Base-by-base conservation (phyloP, 2,113 vertebrate genomes). In the Chlorodrepanis virens region DNA sequence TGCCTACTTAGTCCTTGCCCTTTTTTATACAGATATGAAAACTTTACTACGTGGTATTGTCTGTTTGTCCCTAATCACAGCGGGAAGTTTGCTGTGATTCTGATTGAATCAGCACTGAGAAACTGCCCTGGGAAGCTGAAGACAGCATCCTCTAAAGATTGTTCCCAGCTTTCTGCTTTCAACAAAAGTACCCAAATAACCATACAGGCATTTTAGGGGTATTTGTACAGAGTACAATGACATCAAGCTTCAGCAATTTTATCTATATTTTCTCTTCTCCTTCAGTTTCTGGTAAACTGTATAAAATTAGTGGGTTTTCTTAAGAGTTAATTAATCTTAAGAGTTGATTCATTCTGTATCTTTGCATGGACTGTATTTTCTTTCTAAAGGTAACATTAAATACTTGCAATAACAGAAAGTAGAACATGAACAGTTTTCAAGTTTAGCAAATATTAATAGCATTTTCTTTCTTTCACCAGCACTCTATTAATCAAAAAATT, bases 201-300 rank as follows among this genome's bases (percentile, higher is more conserved):
- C 24, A 40, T 16, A 24, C 4, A 12, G 23, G 1, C 1, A 3
- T 37, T 19, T 44, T 49, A 56, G 22, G 8, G 35, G 6, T 40
- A 42, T 83, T 68, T 67, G 5, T 77, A 17, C 1, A 2, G 25
- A 47, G 8, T 29, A 39, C 18, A 56, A 9, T 64, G 12, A 37
- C 25, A 56, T n/a, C 31, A 75, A 19, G 11, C 10, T 45, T 64
- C n/a, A 70, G 50, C 4, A 68, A 37, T 31, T 52, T 45, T 67
- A 11, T 64, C 13, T 5, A 5, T 52, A 17, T 67, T 69, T 81
- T 84, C 22, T 11, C 17, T 69, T 79, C 7, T 81, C 16, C 24
- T 79, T 60, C 63, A 33, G 3, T 54, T 90, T 78, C 31, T 78
- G 4, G 3, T 39, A 54, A 81, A 63, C 13, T 9, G 11, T 21